Conservation (phyloP, 1,140 invertebrate species). For the Zaprionus ornatus region DNA sequence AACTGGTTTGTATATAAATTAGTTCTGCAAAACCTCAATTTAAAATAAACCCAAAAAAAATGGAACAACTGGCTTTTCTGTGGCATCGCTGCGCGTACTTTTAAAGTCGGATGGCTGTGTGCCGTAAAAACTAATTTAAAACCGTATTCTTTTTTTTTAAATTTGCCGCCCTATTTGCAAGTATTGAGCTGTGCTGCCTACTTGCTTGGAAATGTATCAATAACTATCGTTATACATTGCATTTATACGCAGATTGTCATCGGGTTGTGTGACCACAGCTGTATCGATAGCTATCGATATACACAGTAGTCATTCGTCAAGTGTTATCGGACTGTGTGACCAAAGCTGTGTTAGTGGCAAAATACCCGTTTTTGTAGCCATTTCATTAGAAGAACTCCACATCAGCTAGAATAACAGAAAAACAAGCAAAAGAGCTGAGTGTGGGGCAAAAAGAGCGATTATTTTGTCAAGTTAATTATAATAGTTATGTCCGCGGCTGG, state of each 20-base stretch:
- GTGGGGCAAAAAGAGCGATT: constrained; percentile 5
- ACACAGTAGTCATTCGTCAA: too few species aligned
- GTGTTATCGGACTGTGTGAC: neutral
- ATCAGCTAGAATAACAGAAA: constrained; percentile 39
- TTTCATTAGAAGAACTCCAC: constrained; percentile 31
- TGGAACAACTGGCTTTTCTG: too few species aligned
- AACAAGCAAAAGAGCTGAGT: constrained; percentile 19
- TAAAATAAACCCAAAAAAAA: too few species aligned
- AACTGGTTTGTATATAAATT: too few species aligned
- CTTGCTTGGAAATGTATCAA: neutral
- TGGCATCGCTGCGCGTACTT: too few species aligned
- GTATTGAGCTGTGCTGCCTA: constrained; percentile 18
- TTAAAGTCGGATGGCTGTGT: neutral
- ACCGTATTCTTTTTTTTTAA: neutral
- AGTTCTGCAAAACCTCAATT: too few species aligned
- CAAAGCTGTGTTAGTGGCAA: neutral
- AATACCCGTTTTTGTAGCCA: neutral
- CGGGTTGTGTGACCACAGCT: neutral
- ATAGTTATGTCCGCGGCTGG: constrained; percentile 68
- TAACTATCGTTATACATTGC: neutral
- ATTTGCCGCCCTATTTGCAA: constrained; percentile 5
- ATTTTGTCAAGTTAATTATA: constrained; percentile 10
- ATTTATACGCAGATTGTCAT: neutral
- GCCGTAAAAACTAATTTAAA: neutral
- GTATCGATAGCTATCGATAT: too few species aligned